phyloP scores from a whole-genome alignment of 2,113 vertebrate species.

The Mormoops blainvillei region DNA sequence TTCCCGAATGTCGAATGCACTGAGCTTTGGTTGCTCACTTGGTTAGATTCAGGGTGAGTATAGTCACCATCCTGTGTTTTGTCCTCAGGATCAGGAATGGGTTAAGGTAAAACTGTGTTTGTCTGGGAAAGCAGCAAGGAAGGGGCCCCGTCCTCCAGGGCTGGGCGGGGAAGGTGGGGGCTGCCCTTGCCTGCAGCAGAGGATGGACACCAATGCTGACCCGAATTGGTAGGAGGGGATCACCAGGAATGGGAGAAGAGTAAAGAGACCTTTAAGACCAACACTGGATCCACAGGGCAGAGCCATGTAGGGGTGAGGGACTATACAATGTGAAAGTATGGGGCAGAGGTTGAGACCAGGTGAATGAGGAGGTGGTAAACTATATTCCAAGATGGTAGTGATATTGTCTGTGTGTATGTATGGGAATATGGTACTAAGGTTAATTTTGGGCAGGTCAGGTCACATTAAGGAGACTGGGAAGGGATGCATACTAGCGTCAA shows the following conservation, averaged over 20 bases:
- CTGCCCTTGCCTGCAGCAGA: not conserved
- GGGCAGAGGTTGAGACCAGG: not conserved
- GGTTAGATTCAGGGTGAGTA: not conserved
- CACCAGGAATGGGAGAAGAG: not conserved
- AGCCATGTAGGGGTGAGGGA: not conserved
- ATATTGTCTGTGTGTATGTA: not conserved
- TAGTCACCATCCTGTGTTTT: not conserved
- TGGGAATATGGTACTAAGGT: not conserved
- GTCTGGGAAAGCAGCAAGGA: not conserved
- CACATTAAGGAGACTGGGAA: not conserved
- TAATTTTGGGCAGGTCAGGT: not conserved
- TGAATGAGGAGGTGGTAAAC: not conserved
- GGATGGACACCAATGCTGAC: not conserved
- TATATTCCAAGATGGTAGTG: not conserved
- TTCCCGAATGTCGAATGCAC: too few relatives aligned
- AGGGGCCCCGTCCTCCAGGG: not conserved
- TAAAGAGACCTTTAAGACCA: not conserved
- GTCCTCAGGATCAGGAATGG: not conserved
- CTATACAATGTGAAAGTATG: not conserved
- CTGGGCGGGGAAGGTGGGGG: not conserved
- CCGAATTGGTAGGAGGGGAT: not conserved
- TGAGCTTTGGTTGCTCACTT: not conserved
- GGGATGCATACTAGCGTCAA: not conserved
- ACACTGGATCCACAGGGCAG: not conserved
- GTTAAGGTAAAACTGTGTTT: not conserved